Conservation (phyloP, 2,888 invertebrate species). For the Agrotis segetum region DNA sequence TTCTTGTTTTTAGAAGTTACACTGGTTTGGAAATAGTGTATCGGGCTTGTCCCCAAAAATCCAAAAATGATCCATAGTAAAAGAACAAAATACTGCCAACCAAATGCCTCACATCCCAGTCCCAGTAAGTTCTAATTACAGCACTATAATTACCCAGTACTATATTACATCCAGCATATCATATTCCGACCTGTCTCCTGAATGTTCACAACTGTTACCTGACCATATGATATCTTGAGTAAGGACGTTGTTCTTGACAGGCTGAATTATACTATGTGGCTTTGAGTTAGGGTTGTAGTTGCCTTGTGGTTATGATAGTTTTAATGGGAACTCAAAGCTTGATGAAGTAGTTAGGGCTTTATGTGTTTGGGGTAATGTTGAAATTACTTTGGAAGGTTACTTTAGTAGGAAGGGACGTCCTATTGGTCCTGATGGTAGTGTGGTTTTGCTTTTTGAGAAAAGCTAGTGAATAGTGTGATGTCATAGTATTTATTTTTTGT, state of each 20-base stretch:
- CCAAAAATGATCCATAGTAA: background rate
- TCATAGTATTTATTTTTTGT: background rate
- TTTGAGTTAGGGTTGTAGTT: slow-evolving; percentile 15
- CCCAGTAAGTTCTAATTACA: slow-evolving; percentile 15
- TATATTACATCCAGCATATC: slow-evolving; percentile 47
- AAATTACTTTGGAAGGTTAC: background rate
- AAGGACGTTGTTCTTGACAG: slow-evolving; percentile 22
- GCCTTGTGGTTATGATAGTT: background rate
- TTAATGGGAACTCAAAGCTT: background rate
- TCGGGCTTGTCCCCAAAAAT: too few relatives aligned
- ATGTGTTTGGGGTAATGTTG: background rate
- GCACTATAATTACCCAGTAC: slow-evolving; percentile 23
- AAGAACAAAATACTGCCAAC: background rate
- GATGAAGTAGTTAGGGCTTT: background rate
- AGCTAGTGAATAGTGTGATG: background rate
- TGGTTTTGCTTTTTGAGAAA: background rate
- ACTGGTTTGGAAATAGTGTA: background rate
- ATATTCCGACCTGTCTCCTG: slow-evolving; percentile 62
- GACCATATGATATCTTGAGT: slow-evolving; percentile 43
- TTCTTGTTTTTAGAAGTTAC: too few relatives aligned
- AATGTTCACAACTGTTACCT: slow-evolving; percentile 52
- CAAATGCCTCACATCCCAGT: background rate
- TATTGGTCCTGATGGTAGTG: background rate
- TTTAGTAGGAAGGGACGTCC: background rate
- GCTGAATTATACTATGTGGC: background rate